Evolutionary conservation across 2,888 invertebrate species (phyloP).

Genomic region (Hirtodrosophila confusa): DNA sequence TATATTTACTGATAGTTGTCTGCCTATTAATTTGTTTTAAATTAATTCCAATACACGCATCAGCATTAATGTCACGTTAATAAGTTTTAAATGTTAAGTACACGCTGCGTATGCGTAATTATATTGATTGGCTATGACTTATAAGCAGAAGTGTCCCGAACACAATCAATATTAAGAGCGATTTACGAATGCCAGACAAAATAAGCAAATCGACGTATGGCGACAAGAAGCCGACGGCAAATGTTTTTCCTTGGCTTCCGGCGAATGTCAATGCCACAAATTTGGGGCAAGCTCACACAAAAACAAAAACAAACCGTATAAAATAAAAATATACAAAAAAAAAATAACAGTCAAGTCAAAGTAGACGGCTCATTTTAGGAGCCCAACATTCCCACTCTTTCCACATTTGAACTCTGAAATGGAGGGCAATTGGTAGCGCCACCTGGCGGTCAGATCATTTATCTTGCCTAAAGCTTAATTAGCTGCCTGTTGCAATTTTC

Average conservation of each 20-base stretch:
- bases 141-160: conserved; percentile 33
- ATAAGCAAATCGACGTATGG: conserved; percentile 33
- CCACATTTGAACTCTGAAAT: conserved; percentile 37
- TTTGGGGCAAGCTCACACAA: conserved; percentile 59
- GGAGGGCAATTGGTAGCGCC: conserved; percentile 43
- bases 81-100: conserved; percentile 38
- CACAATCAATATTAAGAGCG: conserved; percentile 48
- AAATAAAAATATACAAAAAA: conserved; percentile 3
- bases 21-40: too few species aligned
- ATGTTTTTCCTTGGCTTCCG: conserved; percentile 78
- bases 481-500: conserved; percentile 71
- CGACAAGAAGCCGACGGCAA: conserved; percentile 69
- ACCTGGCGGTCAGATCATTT: conserved; percentile 70
- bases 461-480: conserved; percentile 64
- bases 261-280: conserved; percentile 76
- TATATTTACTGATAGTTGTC: too few species aligned
- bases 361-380: conserved; percentile 19
- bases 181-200: conserved; percentile 56
- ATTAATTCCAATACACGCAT: too few species aligned
- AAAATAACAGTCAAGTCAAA: conserved; percentile 25
- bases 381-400: not conserved
- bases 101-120: conserved; percentile 36
- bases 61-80: not conserved
- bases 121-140: conserved; percentile 55
- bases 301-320: conserved; percentile 1